Evolutionary conservation across 2,113 vertebrate genomes (phyloP), one percentile per base, ranked within the genome.

Genomic region (Montifringilla adamsi): DNA sequence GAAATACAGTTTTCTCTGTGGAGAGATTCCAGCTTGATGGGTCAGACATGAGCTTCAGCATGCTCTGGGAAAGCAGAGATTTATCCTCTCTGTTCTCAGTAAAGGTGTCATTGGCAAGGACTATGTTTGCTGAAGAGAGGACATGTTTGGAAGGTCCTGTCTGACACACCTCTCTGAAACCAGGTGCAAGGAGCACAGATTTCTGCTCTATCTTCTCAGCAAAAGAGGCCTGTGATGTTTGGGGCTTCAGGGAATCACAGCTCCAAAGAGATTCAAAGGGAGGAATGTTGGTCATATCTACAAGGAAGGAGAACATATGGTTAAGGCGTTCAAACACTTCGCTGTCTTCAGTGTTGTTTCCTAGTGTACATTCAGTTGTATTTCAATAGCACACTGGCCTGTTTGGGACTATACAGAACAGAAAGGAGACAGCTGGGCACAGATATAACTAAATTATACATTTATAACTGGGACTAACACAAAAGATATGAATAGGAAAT

Each of bases 251-350:
- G 52, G 94, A 90, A 81, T 81, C 91, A 89, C 69, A 89, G 59
- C 9, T 96, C 92, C 96, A 94, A 80, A 92, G 62, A 76, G 94
- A 92, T 50, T 96, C 90, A 69, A 94, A 83, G 50, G 90, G 63
- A 83, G 92, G 84, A 75, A 95, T 66, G 55, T 47, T 85, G 46
- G 79, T 87, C 73, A 94, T 77, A 66, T 87, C 96, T 97, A 77
- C 39, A 84, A 84, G 0, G 10, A 41, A 89, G 60, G 8, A 78
- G 35, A 92, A 96, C 11, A 68, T 2, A 31, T 15, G 3, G n/a
- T 90, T 92, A 86, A 70, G 52, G 20, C 53, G 73, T 75, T 90
- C 84, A 77, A 67, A 77, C 10, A 11, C 6, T 87, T 68, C 15
- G 4, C 35, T 37, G 9, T 79, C 50, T 19, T 78, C 73, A 88